Evolutionary conservation across 1,140 invertebrate genomes (phyloP).

Genomic region (Ruditapes philippinarum): DNA sequence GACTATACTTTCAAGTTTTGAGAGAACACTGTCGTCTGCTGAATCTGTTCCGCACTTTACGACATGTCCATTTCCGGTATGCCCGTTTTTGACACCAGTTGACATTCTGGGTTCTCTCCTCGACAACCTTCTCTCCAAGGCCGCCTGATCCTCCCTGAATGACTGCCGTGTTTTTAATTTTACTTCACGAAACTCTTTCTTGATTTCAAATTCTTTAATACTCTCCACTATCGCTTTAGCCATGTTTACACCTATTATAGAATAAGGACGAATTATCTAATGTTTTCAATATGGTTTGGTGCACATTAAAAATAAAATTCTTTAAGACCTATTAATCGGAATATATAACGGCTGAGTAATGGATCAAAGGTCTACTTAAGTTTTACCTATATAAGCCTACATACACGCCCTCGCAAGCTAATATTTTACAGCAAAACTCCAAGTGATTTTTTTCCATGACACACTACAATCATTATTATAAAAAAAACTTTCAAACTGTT

Average conservation of each 20-base stretch:
- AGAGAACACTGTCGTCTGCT: background rate
- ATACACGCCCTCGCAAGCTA: background rate
- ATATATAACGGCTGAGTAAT: background rate
- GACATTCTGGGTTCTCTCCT: background rate
- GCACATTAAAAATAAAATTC: slow-evolving; percentile 1
- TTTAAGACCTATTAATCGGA: background rate
- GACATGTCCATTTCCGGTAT: background rate
- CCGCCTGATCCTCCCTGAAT: slow-evolving; percentile 59
- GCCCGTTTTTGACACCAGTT: background rate
- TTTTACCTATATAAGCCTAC: background rate
- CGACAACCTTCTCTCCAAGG: slow-evolving; percentile 36
- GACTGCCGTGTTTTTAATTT: slow-evolving; percentile 61
- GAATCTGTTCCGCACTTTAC: background rate
- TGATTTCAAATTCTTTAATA: slow-evolving; percentile 55
- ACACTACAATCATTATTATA: too few relatives aligned
- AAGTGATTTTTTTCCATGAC: too few relatives aligned
- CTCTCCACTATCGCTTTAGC: slow-evolving; percentile 40
- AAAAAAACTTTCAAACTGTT: too few relatives aligned
- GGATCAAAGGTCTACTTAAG: background rate
- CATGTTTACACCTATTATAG: slow-evolving; percentile 33
- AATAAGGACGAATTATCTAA: background rate
- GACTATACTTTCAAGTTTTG: slow-evolving; percentile 60
- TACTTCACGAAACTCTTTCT: slow-evolving; percentile 52
- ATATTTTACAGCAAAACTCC: background rate
- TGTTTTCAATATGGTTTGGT: background rate